Base-by-base conservation (phyloP, 2,888 invertebrate genomes). In the Drosophila maculinotata region DNA sequence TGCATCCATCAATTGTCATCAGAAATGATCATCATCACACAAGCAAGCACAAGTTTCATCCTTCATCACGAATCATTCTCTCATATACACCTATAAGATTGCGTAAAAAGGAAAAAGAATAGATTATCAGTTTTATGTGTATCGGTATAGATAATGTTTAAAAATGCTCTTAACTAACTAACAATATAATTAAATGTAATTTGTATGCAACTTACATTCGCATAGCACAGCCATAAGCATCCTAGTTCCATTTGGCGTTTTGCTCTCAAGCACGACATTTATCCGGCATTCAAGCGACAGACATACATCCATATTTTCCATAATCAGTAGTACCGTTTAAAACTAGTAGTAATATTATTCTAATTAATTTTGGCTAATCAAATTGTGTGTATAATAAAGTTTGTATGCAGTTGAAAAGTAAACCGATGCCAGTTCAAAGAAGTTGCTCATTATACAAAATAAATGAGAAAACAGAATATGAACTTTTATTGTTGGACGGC, bases 161-260 rank as follows among this genome's bases (percentile, higher is more conserved):
- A 59, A 12, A 35, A 47, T 38, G n/a, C 31, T 52, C 31, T 63
- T 14, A 47, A 15, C 47, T 64, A 39, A 35, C 33, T 41, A 45
- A 25, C 49, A 31, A 42, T 28, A 45, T 45, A 53, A 25, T 53
- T 41, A 7, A 45, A 49, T 58, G 36, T 45, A 54, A 23, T 45
- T 39, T 65, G 48, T 66, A 69, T 64, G 51, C 79, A 71, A 86
- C 81, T 84, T 87, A 81, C 87, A 60, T 80, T 77, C 39, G 63
- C 60, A 69, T 72, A 77, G 30, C 80, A 80, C 81, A 79, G 76
- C 86, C 70, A 77, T 77, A 20, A 54, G 35, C 59, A 44, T 64
- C 38, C 41, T 62, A 31, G 33, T 66, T 49, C 66, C 44, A 35
- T 51, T 59, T 41, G 83, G 71, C 65, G 51, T 26, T 58, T 57